Conservation (phyloP, 2,888 invertebrate genomes). For the Emmelina monodactyla region DNA sequence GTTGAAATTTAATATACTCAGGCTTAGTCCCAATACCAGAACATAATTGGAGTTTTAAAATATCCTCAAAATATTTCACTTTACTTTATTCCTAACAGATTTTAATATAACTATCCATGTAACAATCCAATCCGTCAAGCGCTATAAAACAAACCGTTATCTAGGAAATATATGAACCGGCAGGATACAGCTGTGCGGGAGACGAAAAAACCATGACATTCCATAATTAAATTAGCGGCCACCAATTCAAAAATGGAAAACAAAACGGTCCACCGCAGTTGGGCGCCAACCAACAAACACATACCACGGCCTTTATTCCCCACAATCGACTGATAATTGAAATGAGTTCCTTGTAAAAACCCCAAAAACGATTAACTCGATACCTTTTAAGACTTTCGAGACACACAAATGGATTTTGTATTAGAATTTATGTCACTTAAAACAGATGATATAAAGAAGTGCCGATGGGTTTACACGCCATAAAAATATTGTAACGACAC, state of each 20-base stretch:
- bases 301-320: slow-evolving; percentile 57
- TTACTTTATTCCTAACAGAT: too few species aligned
- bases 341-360: slow-evolving; percentile 66
- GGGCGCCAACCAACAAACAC: slow-evolving; percentile 57
- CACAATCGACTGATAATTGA: slow-evolving; percentile 64
- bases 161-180: slow-evolving; percentile 35
- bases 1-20: too few species aligned
- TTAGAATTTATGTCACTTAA: slow-evolving; percentile 67
- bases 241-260: slow-evolving; percentile 42
- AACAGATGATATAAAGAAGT: slow-evolving; percentile 61
- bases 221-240: slow-evolving; percentile 63
- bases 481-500: slow-evolving; percentile 62
- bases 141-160: slow-evolving; percentile 27
- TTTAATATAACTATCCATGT: too few species aligned
- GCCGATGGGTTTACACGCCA: slow-evolving; percentile 64
- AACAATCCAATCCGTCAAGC: too few species aligned
- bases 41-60: too few species aligned
- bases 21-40: too few species aligned
- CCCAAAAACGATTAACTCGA: slow-evolving; percentile 63
- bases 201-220: slow-evolving; percentile 31
- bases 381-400: slow-evolving; percentile 65
- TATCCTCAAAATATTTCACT: too few species aligned
- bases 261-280: slow-evolving; percentile 40
- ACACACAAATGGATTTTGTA: slow-evolving; percentile 67
- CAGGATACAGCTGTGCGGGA: slow-evolving; percentile 51